Base-by-base conservation (phyloP, 2,888 invertebrate genomes). In the Erebia epiphron region DNA sequence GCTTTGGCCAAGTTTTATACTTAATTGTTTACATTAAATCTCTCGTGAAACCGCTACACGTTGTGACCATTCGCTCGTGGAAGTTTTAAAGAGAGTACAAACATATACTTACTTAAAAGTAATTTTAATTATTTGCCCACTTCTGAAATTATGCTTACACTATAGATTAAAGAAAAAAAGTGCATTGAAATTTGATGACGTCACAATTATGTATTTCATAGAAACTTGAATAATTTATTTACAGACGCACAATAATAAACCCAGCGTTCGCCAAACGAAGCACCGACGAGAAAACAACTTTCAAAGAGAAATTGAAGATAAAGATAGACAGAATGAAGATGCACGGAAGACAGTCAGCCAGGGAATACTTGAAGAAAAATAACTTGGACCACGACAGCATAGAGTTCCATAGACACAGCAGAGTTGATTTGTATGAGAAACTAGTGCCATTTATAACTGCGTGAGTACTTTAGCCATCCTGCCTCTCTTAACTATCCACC, bases 401-500 rank as follows among this genome's bases (percentile, higher is more conserved):
- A 21, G 93, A 94, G 74, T 94, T 95, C 77, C 95, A 96, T 82
- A 94, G 96, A 78, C 90, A 90, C 62, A 95, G 94, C 74, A 89
- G 96, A 78, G 86, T 95, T 60, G 95, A 95, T 65, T 83, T 96
- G 26, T 95, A 95, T 80, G 89, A 87, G 69, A 96, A 95, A 85
- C 83, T 96, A 69, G 95, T 95, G 80, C 91, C 87, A 73, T 89
- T 96, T 76, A 87, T 96, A 66, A 91, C 90, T 75, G 94, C 95
- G 96, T 96, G 88, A 94, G 95, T 74, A 18, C 49, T 13, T 50
- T n/a, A 21, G 3, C 13, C 8, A 26, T 26, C 14, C 4, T 5
- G 26, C 18, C 54, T 54, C 14, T 57, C 13, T 26, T 18, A 11
- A 0, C 11, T 9, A 52, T 52, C 16, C 8, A 1, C 14, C 1